Evolutionary conservation across 2,113 vertebrate genomes (phyloP).

Genomic region (Nerophis lumbriciformis): DNA sequence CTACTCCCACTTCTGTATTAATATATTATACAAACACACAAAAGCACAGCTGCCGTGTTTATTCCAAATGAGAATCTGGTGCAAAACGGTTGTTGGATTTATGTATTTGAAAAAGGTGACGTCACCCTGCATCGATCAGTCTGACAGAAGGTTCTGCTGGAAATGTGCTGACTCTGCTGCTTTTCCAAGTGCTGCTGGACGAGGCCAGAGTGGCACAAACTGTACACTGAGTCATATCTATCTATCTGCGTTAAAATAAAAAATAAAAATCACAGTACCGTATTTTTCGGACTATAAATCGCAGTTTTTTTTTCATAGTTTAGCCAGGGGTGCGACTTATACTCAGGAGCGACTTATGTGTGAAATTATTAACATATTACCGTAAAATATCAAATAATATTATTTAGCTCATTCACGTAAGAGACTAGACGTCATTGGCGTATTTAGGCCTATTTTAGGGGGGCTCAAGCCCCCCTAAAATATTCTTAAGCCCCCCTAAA

Average conservation of each 20-base stretch:
- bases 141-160: constrained; percentile 67
- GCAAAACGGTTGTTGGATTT: constrained; percentile 45
- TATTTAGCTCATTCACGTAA: no score
- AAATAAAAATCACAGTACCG: no score
- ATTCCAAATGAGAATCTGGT: constrained; percentile 22
- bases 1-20: not conserved
- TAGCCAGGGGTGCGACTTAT: no score
- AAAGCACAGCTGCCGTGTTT: not conserved
- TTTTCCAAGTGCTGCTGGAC: constrained; percentile 37
- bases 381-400: no score
- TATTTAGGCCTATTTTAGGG: no score
- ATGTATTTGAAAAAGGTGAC: constrained; percentile 69
- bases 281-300: no score
- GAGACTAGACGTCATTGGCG: no score
- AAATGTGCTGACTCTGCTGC: constrained; percentile 72
- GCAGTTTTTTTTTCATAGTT: no score
- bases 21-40: not conserved
- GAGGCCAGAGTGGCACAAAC: not conserved
- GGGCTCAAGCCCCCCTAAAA: no score
- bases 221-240: not conserved
- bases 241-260: not conserved
- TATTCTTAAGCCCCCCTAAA: no score
- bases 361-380: no score
- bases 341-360: no score
- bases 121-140: constrained; percentile 79